Evolutionary conservation across 2,797 vertebrate genomes (phyloP).

Genomic region (Australoheros facetus): DNA sequence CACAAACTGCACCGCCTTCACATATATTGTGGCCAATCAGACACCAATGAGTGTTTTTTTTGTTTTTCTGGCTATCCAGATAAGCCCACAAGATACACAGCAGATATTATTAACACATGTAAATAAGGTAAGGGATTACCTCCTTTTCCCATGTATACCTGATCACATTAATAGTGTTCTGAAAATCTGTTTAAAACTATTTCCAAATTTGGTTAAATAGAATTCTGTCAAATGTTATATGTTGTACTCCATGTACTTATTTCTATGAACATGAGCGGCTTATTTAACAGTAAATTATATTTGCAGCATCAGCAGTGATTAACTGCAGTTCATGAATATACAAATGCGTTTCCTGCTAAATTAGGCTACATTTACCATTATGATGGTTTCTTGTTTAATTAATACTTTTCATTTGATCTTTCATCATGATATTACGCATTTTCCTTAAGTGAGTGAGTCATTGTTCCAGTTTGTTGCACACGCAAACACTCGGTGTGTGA

Average conservation of each 20-base stretch:
- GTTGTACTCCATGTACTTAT: not conserved
- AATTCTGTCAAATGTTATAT: not conserved
- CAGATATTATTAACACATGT: not conserved
- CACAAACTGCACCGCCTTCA: not conserved
- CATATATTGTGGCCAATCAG: not conserved
- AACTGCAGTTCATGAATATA: not conserved
- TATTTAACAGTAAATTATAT: not conserved
- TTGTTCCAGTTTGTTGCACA: not conserved
- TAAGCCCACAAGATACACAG: too few relatives aligned
- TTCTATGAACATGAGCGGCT: not conserved
- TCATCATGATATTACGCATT: not conserved
- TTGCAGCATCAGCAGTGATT: not conserved
- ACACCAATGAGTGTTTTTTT: not conserved
- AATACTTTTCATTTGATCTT: not conserved
- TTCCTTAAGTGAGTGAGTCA: not conserved
- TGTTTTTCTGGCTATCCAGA: too few relatives aligned
- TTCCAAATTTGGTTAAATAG: not conserved
- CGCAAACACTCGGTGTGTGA: not conserved
- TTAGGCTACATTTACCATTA: not conserved
- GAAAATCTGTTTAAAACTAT: not conserved
- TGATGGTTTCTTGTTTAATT: not conserved
- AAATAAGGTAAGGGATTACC: not conserved
- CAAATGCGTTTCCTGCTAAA: not conserved
- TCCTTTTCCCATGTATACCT: not conserved
- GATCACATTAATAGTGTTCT: not conserved